Percentiles rank a stretch among this genome's conserved stretches.
phyloP scores from a whole-genome alignment of 1,140 invertebrate species.

The Diachasmimorpha longicaudata region DNA sequence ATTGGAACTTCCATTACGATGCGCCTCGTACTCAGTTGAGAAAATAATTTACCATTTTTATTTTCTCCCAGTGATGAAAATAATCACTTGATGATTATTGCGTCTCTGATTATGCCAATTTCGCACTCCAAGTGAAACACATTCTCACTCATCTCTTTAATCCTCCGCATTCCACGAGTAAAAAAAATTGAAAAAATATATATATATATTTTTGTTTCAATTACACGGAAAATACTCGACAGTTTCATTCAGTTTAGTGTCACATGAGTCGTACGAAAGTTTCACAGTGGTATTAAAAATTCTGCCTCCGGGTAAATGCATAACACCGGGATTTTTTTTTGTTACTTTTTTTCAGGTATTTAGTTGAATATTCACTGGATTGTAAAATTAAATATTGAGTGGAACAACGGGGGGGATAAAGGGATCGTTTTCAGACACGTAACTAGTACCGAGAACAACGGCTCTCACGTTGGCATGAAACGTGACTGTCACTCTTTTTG shows the following conservation, averaged over 20 bases:
- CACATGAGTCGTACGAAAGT: background rate
- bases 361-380: background rate
- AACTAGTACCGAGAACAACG: background rate
- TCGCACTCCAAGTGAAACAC: background rate
- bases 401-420: background rate
- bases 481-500: background rate
- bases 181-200: background rate
- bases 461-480: background rate
- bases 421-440: conserved; percentile 1
- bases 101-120: background rate
- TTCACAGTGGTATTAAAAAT: background rate
- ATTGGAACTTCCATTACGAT: background rate
- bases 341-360: background rate
- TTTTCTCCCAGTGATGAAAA: background rate
- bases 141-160: background rate
- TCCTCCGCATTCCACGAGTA: background rate
- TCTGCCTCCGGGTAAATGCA: background rate
- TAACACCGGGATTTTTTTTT: background rate
- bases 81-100: background rate
- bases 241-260: background rate
- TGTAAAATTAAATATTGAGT: background rate
- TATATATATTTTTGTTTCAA: background rate
- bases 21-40: background rate
- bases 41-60: background rate
- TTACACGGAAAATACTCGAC: background rate